Percentiles rank a stretch among this genome's conserved stretches.
Evolutionary conservation across 2,888 invertebrate genomes (phyloP).

Genomic region (Tiphia femorata): DNA sequence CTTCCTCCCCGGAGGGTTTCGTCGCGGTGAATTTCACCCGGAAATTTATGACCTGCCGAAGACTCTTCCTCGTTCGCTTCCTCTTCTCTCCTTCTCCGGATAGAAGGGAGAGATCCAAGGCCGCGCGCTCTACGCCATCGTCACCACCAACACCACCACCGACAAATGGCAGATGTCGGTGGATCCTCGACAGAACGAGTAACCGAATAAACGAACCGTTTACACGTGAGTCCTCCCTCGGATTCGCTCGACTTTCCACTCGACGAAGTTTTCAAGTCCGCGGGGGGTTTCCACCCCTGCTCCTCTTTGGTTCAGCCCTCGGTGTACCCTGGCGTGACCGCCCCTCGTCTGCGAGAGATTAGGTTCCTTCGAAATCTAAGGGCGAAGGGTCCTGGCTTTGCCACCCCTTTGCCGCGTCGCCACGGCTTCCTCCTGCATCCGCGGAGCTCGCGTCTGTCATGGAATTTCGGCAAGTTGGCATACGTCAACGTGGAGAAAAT

Average conservation of each 20-base stretch:
- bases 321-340: conserved; percentile 14
- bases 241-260: conserved; percentile 23
- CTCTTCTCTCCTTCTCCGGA: no score
- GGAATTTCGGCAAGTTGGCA: no score
- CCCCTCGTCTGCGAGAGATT: conserved; percentile 38
- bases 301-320: background rate
- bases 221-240: conserved; percentile 18
- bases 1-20: no score
- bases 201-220: conserved; percentile 27
- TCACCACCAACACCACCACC: no score
- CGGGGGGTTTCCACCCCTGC: conserved; percentile 11
- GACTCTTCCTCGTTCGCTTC: no score
- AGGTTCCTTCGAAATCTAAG: conserved; percentile 25
- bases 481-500: conserved; percentile 16
- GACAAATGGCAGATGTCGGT: no score
- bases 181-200: conserved; percentile 13
- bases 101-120: no score
- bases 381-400: conserved; percentile 20
- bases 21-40: no score
- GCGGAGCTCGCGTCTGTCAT: no score
- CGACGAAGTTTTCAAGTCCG: conserved; percentile 27
- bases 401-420: conserved; percentile 4
- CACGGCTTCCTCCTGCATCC: no score
- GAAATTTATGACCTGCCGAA: no score
- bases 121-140: no score